Percentiles rank a stretch among this genome's conserved stretches.
These are phyloP conservation scores for Adelphocoris suturalis DNA, from an alignment of 2,888 invertebrate genomes.

Conservation along the genomic window DNA sequence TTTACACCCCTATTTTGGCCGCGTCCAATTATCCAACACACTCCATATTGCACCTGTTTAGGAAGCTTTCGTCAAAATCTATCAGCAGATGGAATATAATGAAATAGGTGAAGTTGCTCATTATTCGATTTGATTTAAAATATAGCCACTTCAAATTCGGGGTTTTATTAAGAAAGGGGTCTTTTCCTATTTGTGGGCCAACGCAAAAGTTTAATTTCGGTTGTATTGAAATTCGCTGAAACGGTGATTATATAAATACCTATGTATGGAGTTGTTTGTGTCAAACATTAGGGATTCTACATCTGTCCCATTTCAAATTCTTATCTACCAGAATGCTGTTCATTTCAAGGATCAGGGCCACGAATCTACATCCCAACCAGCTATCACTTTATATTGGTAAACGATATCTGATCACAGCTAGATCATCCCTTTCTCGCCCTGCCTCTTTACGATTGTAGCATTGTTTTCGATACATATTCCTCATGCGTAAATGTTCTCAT, in stretches of 20 bases:
- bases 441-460: background rate
- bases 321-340: background rate
- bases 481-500: background rate
- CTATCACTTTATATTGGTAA: background rate
- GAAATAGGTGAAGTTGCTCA: no score
- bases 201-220: no score
- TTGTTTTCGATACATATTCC: background rate
- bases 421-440: no score
- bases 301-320: background rate
- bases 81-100: no score
- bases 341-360: background rate
- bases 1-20: no score
- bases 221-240: background rate
- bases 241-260: background rate
- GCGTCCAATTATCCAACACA: no score
- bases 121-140: no score
- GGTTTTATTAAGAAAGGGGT: no score
- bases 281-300: background rate
- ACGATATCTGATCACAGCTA: background rate
- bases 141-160: no score
- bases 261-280: background rate
- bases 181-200: no score
- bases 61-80: no score
- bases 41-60: no score
- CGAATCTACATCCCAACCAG: background rate